A percentile compares a stretch with the other conserved stretches of the same genome.
Conservation (phyloP, 1,140 invertebrate species). For the Brachionus sp. region DNA sequence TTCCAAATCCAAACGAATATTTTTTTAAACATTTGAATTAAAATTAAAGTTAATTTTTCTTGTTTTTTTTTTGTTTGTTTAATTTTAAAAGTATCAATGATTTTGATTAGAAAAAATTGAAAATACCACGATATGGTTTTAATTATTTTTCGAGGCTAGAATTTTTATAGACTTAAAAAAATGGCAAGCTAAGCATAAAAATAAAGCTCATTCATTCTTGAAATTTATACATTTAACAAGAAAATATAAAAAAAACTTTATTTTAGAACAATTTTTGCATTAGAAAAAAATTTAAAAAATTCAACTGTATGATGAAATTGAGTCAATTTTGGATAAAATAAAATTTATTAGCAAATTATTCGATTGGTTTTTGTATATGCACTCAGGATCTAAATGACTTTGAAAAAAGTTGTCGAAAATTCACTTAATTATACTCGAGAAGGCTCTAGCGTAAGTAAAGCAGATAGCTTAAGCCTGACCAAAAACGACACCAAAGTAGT, state of each 20-base stretch:
- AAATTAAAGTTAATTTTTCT: background rate
- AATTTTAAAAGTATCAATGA: background rate
- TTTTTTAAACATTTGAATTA: background rate
- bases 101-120: background rate
- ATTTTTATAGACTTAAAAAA: background rate
- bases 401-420: slow-evolving; percentile 6
- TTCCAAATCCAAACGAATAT: background rate
- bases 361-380: background rate
- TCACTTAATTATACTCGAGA: background rate
- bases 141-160: background rate
- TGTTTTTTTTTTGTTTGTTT: background rate
- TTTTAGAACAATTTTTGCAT: background rate
- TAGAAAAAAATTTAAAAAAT: background rate
- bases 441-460: background rate
- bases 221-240: background rate
- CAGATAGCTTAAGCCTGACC: background rate
- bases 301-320: background rate
- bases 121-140: background rate
- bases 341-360: background rate
- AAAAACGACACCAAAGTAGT: background rate
- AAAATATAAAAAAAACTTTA: background rate
- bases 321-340: background rate
- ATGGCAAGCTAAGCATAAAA: background rate
- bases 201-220: background rate
- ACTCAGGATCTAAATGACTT: background rate